phyloP scores from a whole-genome alignment of 2,888 invertebrate genomes.

The Punctoribates punctum region DNA sequence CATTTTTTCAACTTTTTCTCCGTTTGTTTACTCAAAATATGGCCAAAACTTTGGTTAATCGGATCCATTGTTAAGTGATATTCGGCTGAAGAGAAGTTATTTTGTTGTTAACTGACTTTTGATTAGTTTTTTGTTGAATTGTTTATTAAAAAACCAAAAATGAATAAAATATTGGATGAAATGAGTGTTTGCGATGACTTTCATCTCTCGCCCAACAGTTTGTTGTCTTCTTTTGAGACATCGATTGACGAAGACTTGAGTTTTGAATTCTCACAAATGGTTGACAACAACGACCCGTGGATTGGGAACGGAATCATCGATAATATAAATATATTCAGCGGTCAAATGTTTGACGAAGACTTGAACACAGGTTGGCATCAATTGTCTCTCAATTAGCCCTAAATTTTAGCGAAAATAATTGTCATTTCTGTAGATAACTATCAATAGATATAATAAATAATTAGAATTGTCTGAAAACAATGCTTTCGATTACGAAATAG shows the following conservation, averaged over 20 bases:
- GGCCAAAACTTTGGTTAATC: no score
- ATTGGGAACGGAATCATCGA: constrained; percentile 33
- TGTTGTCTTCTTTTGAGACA: constrained; percentile 30
- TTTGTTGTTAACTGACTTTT: no score
- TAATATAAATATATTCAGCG: constrained; percentile 25
- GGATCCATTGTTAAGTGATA: no score
- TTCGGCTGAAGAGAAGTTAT: no score
- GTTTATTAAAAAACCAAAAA: background rate
- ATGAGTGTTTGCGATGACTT: constrained; percentile 29
- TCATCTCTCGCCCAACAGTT: constrained; percentile 30
- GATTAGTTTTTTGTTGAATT: no score
- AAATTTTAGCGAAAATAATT: background rate
- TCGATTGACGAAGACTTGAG: constrained; percentile 22
- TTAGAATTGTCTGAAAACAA: background rate
- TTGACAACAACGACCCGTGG: constrained; percentile 33
- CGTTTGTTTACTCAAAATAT: no score
- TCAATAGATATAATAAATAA: background rate
- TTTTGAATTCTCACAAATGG: constrained; percentile 30
- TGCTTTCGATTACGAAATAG: background rate
- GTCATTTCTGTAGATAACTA: background rate
- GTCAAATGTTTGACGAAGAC: constrained; percentile 20
- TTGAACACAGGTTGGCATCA: constrained; percentile 25
- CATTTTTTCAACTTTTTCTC: no score
- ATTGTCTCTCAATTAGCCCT: background rate
- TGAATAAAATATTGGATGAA: constrained; percentile 21